Base-by-base conservation (phyloP, 2,113 vertebrate species). In the Vulpes lagopus region DNA sequence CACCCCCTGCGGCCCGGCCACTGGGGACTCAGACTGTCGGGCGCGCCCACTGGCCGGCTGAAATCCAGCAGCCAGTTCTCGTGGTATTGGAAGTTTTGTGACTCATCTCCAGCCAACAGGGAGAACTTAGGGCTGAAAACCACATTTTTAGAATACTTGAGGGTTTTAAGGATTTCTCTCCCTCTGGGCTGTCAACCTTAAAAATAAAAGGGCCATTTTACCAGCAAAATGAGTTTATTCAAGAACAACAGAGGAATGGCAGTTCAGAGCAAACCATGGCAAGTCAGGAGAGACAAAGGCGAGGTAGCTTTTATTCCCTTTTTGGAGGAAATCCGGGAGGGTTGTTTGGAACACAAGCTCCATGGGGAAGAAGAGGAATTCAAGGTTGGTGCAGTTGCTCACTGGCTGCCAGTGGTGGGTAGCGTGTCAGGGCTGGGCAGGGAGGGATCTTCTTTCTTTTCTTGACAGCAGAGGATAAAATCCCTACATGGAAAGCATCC, bases 1-100 rank as follows among this genome's bases (percentile, higher is more conserved):
- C 19, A 12, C 43, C 51, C 64, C 19, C 30, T 2, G 0, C 0
- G 11, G 49, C 22, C 32, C 0, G 11, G 49, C 22, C 32, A 15
- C 14, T 5, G 20, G 62, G 30, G 84, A 23, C 17, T 19, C 25
- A 22, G 67, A 55, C 27, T 11, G 14, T 53, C 9, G 2, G 14
- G 11, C 3, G 17, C 0, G 2, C 19, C 19, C 55, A 1, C 17
- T 0, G 2, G 15, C 12, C n/a, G 2, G 43, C 38, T 11, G 23
- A 49, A 23, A 38, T n/a, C 2, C 7, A 23, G 22, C 32, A 38
- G 17, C 51, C 32, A 51, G 32, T 43, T 57, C 82, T 43, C 53
- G 16, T 17, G n/a, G 16, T n/a, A 6, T 19, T 74, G 43, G 12
- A 95, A 25, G 57, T 23, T 74, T 57, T 65, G 25, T 43, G 43